A percentile compares a stretch with the other conserved stretches of the same genome.
These are phyloP conservation scores for Latrodectus elegans DNA, from an alignment of 2,888 invertebrate genomes.

Conservation along the genomic window DNA sequence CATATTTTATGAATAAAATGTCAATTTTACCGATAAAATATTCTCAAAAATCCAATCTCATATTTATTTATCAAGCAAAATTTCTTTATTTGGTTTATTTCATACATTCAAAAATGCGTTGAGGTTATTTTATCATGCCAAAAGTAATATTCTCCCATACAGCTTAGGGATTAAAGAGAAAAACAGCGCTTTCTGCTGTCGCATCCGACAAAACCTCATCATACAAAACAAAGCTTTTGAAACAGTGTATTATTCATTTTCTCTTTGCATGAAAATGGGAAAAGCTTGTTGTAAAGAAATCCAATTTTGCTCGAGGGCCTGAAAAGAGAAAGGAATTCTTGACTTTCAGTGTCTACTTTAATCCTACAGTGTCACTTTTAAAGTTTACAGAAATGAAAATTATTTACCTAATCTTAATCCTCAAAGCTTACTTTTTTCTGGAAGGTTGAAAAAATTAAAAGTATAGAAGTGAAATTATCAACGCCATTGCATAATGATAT, in stretches of 20 bases:
- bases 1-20: too few species aligned
- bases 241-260: conserved; percentile 26
- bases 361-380: too few species aligned
- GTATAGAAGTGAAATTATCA: too few species aligned
- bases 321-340: conserved; percentile 26
- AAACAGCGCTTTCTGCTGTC: background rate
- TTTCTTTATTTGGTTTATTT: too few species aligned
- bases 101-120: background rate
- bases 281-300: conserved; percentile 45
- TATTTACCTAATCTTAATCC: too few species aligned
- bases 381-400: too few species aligned
- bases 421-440: too few species aligned
- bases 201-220: background rate
- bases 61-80: too few species aligned
- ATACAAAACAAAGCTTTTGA: conserved; percentile 27
- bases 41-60: too few species aligned
- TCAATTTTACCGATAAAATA: too few species aligned
- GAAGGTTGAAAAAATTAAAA: too few species aligned
- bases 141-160: background rate
- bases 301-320: conserved; percentile 48
- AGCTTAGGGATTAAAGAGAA: background rate
- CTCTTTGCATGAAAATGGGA: conserved; percentile 58
- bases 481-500: too few species aligned
- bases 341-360: background rate
- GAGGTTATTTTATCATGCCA: background rate